These are phyloP conservation scores for Sarcoramphus papa DNA, from an alignment of 2,797 vertebrate genomes.

Conservation along the genomic window DNA sequence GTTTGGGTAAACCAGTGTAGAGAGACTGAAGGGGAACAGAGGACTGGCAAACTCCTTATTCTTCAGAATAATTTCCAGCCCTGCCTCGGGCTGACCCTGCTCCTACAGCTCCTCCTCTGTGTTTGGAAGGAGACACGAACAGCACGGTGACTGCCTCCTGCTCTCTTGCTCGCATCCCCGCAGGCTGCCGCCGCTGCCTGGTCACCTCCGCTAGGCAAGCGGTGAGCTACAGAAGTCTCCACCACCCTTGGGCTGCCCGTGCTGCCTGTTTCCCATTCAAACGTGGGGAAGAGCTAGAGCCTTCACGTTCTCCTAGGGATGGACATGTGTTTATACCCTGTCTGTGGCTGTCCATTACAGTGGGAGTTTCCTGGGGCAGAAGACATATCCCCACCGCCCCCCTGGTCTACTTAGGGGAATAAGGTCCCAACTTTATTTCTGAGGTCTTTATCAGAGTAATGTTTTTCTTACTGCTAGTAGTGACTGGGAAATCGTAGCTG, in stretches of 20 bases:
- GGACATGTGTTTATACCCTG: not conserved
- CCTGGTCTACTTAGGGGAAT: not conserved
- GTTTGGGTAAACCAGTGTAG: not conserved
- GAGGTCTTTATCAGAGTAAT: not conserved
- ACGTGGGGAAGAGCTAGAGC: fast-evolving
- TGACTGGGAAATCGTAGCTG: not conserved
- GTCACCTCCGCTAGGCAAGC: not conserved
- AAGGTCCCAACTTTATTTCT: not conserved
- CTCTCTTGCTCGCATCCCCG: not conserved
- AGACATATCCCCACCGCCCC: fast-evolving
- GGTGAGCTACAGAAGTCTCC: not conserved
- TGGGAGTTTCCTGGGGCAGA: not conserved
- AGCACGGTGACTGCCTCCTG: fast-evolving
- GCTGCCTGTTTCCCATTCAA: not conserved
- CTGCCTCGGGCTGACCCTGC: fast-evolving
- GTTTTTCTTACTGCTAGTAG: not conserved
- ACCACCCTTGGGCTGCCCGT: not conserved
- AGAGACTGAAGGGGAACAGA: not conserved
- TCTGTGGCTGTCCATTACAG: not conserved
- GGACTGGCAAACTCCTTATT: not conserved
- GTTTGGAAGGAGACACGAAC: not conserved
- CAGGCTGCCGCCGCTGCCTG: fast-evolving
- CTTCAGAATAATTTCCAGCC: not conserved
- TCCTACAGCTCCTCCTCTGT: not conserved
- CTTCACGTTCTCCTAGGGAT: fast-evolving